Evolutionary conservation across 2,888 invertebrate genomes (phyloP).

Genomic region (Tenthredo amoena): DNA sequence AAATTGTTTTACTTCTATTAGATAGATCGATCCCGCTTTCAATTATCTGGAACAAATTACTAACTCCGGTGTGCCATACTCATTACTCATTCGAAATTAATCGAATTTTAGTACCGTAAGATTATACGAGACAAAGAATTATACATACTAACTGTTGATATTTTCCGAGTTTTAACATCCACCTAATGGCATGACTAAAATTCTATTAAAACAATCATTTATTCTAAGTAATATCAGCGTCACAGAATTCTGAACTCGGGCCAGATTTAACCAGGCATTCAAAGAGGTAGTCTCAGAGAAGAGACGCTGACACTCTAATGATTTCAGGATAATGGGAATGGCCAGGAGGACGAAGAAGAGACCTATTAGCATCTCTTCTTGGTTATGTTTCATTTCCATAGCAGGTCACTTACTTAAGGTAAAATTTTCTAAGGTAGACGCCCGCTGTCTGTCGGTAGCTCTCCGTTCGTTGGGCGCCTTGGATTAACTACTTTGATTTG

Average conservation of each 20-base stretch:
- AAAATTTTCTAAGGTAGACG: slow-evolving; percentile 63
- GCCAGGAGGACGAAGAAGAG: slow-evolving; percentile 66
- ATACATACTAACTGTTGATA: slow-evolving; percentile 29
- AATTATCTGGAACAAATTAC: slow-evolving; percentile 18
- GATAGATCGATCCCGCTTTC: slow-evolving; percentile 19
- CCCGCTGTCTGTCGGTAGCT: slow-evolving; percentile 57
- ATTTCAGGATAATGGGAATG: slow-evolving; percentile 70
- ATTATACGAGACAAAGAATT: neutral
- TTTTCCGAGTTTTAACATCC: slow-evolving; percentile 32
- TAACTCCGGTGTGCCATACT: slow-evolving; percentile 50
- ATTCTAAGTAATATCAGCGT: slow-evolving; percentile 36
- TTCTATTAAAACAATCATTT: neutral
- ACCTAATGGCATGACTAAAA: slow-evolving; percentile 41
- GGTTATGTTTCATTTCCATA: slow-evolving; percentile 65
- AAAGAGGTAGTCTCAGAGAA: slow-evolving; percentile 51
- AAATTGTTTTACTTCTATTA: neutral
- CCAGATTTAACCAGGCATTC: slow-evolving; percentile 38
- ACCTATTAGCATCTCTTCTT: slow-evolving; percentile 67
- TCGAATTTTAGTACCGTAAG: neutral
- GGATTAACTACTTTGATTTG: slow-evolving; percentile 53
- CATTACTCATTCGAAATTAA: slow-evolving; percentile 33
- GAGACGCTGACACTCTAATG: slow-evolving; percentile 64
- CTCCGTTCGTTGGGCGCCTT: slow-evolving; percentile 59
- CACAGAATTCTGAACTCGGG: slow-evolving; percentile 35
- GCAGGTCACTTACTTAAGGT: slow-evolving; percentile 64